Conservation (phyloP, 2,888 invertebrate genomes). For the Ichneumoninae sp. region DNA sequence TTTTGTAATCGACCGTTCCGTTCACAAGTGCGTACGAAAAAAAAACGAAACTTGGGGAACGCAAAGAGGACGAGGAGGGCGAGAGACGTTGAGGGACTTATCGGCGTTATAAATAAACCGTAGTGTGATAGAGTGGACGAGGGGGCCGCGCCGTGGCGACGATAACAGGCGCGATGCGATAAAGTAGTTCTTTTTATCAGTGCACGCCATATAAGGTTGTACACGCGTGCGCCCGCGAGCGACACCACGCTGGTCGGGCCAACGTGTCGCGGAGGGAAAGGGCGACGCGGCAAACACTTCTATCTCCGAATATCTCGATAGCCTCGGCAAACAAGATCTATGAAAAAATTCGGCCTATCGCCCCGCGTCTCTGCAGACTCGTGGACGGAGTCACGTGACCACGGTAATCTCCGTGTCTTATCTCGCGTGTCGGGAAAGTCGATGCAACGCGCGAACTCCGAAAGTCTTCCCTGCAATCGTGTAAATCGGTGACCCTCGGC, state of each 20-base stretch:
- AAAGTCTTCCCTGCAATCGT: neutral
- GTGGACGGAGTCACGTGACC: neutral
- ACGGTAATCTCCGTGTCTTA: neutral
- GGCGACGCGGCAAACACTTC: constrained; percentile 44
- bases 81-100: constrained; percentile 68
- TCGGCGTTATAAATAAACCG: constrained; percentile 72
- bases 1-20: neutral
- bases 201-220: constrained; percentile 27
- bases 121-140: constrained; percentile 61
- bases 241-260: constrained; percentile 54
- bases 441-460: neutral
- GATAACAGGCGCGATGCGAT: constrained; percentile 67
- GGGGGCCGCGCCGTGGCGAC: constrained; percentile 54
- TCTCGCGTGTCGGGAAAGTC: neutral
- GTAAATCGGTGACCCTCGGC: neutral
- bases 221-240: constrained; percentile 35
- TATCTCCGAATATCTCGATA: constrained; percentile 59
- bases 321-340: constrained; percentile 65
- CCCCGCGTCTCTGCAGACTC: neutral
- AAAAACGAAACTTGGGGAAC: neutral
- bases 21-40: neutral
- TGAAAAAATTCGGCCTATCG: constrained; percentile 4
- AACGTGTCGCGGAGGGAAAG: constrained; percentile 44
- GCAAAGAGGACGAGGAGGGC: constrained; percentile 8
- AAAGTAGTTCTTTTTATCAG: constrained; percentile 65